phyloP scores from a whole-genome alignment of 2,113 vertebrate species.

The Lontra canadensis region DNA sequence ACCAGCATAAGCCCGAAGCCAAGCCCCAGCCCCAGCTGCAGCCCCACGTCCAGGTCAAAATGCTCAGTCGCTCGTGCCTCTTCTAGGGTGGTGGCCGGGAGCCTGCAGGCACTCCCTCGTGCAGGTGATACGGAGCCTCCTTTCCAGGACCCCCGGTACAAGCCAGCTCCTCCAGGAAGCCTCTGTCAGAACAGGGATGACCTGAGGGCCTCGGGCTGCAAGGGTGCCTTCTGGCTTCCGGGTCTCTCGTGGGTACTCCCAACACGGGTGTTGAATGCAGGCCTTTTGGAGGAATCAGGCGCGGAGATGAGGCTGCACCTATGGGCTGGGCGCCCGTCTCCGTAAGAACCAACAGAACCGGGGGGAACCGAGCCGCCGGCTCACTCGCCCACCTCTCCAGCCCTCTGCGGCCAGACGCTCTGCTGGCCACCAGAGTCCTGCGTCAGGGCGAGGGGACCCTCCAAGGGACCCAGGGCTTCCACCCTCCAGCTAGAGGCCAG shows the following conservation, averaged over 20 bases:
- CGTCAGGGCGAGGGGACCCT: fast-evolving
- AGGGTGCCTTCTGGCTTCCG: fast-evolving
- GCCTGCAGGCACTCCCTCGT: neutral
- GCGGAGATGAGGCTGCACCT: fast-evolving
- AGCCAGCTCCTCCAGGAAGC: neutral
- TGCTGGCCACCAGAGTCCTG: neutral
- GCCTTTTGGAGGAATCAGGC: neutral
- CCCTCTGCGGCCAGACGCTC: fast-evolving
- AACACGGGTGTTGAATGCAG: neutral
- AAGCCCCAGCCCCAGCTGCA: no score
- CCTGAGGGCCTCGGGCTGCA: fast-evolving
- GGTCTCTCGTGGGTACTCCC: fast-evolving
- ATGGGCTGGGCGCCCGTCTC: fast-evolving
- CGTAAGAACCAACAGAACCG: fast-evolving
- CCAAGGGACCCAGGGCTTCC: fast-evolving
- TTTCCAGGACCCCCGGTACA: fast-evolving
- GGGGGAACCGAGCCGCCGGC: fast-evolving
- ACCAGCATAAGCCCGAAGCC: fast-evolving
- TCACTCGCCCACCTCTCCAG: neutral
- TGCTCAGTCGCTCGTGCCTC: no score
- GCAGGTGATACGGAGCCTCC: fast-evolving
- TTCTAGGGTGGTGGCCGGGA: fast-evolving
- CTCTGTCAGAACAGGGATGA: neutral
- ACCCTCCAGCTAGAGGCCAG: fast-evolving
- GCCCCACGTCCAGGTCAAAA: fast-evolving